Conservation (phyloP, 1,140 invertebrate genomes). For the Acromyrmex heyeri region DNA sequence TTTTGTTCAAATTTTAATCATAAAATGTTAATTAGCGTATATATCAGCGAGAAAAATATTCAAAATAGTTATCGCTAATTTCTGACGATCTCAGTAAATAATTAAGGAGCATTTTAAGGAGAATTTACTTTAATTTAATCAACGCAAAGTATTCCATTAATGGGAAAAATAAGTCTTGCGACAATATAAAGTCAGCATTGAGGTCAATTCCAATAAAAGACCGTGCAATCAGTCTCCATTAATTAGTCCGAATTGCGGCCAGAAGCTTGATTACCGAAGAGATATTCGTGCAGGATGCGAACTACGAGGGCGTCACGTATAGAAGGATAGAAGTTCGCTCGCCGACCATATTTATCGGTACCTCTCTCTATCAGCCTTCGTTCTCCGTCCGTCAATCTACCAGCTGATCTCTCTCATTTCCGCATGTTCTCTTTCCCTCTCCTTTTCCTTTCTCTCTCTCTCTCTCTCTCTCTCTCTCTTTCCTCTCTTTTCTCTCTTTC, state of each 20-base stretch:
- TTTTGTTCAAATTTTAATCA: not conserved
- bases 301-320: slow-evolving; percentile 50
- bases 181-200: slow-evolving; percentile 74
- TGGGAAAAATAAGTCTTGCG: slow-evolving; percentile 71
- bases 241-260: slow-evolving; percentile 78
- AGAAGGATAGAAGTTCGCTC: slow-evolving; percentile 36
- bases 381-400: slow-evolving; percentile 38
- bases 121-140: slow-evolving; percentile 66
- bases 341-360: slow-evolving; percentile 68
- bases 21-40: not conserved
- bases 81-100: not conserved
- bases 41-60: not conserved
- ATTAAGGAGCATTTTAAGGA: not conserved
- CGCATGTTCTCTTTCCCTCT: not conserved
- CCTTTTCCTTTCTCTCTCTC: not conserved
- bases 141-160: slow-evolving; percentile 30
- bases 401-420: slow-evolving; percentile 18
- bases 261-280: slow-evolving; percentile 78
- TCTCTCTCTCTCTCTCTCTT: not conserved
- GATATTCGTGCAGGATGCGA: slow-evolving; percentile 59
- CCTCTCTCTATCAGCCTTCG: slow-evolving; percentile 24
- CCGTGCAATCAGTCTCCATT: slow-evolving; percentile 83
- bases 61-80: not conserved
- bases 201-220: slow-evolving; percentile 79
- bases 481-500: not conserved